Evolutionary conservation across 2,113 vertebrate species (phyloP).

Genomic region (Atractosteus spatula): DNA sequence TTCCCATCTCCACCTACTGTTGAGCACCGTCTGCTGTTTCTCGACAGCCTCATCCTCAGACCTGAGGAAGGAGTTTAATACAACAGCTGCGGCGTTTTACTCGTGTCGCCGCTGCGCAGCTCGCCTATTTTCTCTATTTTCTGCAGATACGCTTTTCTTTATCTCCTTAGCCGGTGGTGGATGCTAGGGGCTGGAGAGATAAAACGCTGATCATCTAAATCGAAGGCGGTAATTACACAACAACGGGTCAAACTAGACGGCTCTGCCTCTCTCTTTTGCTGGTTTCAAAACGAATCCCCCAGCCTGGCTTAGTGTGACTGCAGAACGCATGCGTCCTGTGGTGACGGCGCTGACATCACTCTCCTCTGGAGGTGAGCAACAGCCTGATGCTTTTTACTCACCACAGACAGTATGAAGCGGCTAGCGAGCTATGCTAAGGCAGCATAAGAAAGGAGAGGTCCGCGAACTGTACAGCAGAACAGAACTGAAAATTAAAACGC

Average conservation of each 20-base stretch:
- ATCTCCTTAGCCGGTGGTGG: constrained; percentile 28
- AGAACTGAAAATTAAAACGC: no score
- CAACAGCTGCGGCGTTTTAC: not conserved
- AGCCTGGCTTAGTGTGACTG: not conserved
- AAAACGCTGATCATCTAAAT: constrained; percentile 43
- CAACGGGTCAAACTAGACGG: constrained; percentile 30
- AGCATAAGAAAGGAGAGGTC: no score
- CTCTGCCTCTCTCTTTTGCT: constrained; percentile 4
- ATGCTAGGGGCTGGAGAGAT: constrained; percentile 52
- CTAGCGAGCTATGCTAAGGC: no score
- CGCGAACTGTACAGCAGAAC: no score
- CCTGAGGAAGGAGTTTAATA: not conserved
- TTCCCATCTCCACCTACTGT: constrained; percentile 61
- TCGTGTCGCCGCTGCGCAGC: not conserved
- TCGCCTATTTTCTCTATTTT: not conserved
- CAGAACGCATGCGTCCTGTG: constrained; percentile 19
- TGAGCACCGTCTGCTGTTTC: constrained; percentile 55
- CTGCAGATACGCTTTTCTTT: constrained; percentile 13
- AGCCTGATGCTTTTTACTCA: no score
- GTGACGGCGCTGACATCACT: constrained; percentile 15
- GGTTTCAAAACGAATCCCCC: constrained; percentile 17
- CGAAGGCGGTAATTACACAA: constrained; percentile 48
- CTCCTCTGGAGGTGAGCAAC: not conserved
- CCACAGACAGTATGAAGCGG: no score
- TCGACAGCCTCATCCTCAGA: constrained; percentile 71